phyloP scores from a whole-genome alignment of 2,797 vertebrate genomes.

The Urocyon cinereoargenteus region DNA sequence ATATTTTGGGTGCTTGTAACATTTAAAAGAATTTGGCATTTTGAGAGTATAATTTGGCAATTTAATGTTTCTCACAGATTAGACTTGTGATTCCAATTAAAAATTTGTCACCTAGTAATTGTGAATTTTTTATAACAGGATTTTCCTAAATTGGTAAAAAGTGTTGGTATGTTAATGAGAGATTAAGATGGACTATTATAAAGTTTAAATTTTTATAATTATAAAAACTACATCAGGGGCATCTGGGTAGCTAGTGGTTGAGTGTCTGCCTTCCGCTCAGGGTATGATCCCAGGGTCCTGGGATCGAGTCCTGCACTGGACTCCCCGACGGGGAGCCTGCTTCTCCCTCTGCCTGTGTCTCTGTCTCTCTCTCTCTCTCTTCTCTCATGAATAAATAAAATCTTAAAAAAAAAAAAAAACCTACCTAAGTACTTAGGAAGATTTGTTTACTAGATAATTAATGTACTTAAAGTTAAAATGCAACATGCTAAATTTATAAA shows the following conservation, averaged over 20 bases:
- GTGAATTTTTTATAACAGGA: not conserved
- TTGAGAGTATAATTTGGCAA: not conserved
- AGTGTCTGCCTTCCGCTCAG: no score
- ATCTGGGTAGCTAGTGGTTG: no score
- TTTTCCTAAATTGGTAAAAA: slow-evolving; percentile 38
- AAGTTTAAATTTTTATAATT: not conserved
- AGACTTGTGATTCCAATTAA: slow-evolving; percentile 6
- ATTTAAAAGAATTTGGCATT: slow-evolving; percentile 31
- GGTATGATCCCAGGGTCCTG: no score
- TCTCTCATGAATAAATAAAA: no score
- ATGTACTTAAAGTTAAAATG: not conserved
- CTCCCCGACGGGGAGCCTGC: no score
- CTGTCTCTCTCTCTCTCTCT: no score
- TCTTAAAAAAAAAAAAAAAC: no score
- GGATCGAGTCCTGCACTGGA: no score
- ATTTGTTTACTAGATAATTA: not conserved
- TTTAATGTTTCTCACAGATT: not conserved
- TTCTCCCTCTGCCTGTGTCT: no score
- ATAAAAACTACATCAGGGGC: not conserved
- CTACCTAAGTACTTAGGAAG: not conserved
- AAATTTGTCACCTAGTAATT: slow-evolving; percentile 26
- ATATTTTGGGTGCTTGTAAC: not conserved
- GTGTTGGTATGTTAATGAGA: slow-evolving; percentile 5
- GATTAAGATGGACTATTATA: not conserved
- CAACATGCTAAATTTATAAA: not conserved